A percentile compares a stretch with the other conserved stretches of the same genome.
phyloP scores from a whole-genome alignment of 2,888 invertebrate species.

The Phasia obesa region DNA sequence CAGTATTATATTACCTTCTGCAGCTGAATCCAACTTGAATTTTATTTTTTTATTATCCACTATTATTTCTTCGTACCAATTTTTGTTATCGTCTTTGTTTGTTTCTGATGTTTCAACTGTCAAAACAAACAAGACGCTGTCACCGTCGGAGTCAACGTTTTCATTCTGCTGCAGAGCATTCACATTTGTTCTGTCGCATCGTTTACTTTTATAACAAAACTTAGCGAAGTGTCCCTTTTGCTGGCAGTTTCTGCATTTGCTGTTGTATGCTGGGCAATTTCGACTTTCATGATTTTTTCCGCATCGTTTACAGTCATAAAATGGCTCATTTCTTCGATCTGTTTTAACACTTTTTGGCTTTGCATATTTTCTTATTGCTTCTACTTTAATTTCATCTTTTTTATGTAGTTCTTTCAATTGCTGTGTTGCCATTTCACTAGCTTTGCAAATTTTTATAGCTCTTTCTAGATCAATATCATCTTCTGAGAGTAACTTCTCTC shows the following conservation, averaged over 20 bases:
- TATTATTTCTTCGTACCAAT: conserved; percentile 63
- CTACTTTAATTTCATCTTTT: conserved; percentile 18
- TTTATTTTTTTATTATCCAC: conserved; percentile 64
- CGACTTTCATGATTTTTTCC: conserved; percentile 59
- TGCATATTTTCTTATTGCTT: conserved; percentile 55
- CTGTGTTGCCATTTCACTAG: conserved; percentile 57
- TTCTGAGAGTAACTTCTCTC: conserved; percentile 62
- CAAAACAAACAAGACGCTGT: conserved; percentile 65
- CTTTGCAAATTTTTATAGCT: conserved; percentile 64
- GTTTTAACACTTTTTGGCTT: conserved; percentile 23
- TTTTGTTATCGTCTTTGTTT: conserved; percentile 62
- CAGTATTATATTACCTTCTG: conserved; percentile 64
- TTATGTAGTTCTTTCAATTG: conserved; percentile 39
- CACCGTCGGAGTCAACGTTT: conserved; percentile 45
- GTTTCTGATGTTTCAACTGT: conserved; percentile 48
- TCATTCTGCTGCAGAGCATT: conserved; percentile 52
- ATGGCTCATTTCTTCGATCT: conserved; percentile 3
- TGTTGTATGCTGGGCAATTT: conserved; percentile 58
- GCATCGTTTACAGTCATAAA: conserved; percentile 53
- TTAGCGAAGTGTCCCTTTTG: conserved; percentile 51
- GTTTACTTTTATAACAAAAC: conserved; percentile 46
- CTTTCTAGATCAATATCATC: conserved; percentile 60
- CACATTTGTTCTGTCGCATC: conserved; percentile 42
- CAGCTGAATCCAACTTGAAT: conserved; percentile 66
- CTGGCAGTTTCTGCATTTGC: conserved; percentile 61